Conservation (phyloP, 2,888 invertebrate genomes). For the Adelphocoris suturalis region DNA sequence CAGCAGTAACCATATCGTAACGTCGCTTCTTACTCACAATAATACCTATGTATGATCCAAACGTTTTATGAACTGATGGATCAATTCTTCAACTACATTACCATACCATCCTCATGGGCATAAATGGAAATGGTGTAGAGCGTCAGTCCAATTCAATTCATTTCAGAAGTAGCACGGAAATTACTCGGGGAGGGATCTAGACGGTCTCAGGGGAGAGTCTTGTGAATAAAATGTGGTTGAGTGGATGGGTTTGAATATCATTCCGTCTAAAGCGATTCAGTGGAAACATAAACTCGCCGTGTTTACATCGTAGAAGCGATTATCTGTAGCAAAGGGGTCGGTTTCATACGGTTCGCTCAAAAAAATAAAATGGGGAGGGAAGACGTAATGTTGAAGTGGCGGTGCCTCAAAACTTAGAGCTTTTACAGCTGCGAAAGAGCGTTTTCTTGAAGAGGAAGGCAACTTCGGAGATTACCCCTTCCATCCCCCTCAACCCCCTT, state of each 20-base stretch:
- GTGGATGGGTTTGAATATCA: constrained; percentile 38
- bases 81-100: too few species aligned
- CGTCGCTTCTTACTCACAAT: neutral
- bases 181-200: neutral
- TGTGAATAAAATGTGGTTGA: neutral
- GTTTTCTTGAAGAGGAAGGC: constrained; percentile 19
- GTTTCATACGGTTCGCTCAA: neutral
- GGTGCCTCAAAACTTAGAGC: neutral
- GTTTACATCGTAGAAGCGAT: constrained; percentile 48
- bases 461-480: constrained; percentile 16
- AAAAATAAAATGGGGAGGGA: neutral
- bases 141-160: too few species aligned
- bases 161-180: neutral
- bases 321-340: constrained; percentile 28
- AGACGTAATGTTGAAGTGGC: neutral
- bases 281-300: constrained; percentile 39
- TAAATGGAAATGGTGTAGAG: too few species aligned
- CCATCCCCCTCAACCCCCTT: neutral
- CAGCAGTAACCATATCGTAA: neutral
- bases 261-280: constrained; percentile 31
- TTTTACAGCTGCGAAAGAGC: constrained; percentile 46
- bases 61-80: neutral
- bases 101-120: too few species aligned
- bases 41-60: neutral
- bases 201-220: neutral